Percentiles rank a stretch among this genome's conserved stretches.
These are phyloP conservation scores for human DNA, from an alignment of 2,113 vertebrate species.

Conservation along the genomic window GRCh38 chr1:210413501-210414000, in stretches of 20 bases:
- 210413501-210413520: neutral
- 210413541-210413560: neutral
- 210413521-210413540: neutral
- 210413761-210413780: neutral
- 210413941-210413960: neutral
- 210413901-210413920: neutral
- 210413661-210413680: neutral
- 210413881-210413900: neutral
- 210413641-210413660: neutral
- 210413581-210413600: neutral
- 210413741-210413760: neutral
- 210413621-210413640: neutral
- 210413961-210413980: neutral
- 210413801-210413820: neutral
- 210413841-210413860: neutral
- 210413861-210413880: neutral
- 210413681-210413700: neutral
- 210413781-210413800: neutral
- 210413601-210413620: neutral
- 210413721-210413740: neutral
- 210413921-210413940: neutral
- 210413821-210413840: neutral
- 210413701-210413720: neutral
- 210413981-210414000: neutral
- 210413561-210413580: neutral